Percentiles rank a stretch among this genome's conserved stretches.
Conservation (phyloP, 2,888 invertebrate species). For the Heteromurus nitidus region DNA sequence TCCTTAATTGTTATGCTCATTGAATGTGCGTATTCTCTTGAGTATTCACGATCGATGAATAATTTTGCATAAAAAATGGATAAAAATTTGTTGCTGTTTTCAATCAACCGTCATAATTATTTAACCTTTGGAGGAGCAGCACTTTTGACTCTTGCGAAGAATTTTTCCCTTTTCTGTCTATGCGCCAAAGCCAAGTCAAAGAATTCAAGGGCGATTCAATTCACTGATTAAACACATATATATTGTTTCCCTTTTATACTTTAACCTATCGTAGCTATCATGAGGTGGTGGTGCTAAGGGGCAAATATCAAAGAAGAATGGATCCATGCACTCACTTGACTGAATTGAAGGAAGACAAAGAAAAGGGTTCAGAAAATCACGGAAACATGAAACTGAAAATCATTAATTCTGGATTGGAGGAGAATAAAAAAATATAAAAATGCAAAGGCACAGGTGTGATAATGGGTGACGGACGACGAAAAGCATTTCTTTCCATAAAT, state of each 20-base stretch:
- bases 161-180: background rate
- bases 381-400: background rate
- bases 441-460: background rate
- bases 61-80: constrained; percentile 39
- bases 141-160: background rate
- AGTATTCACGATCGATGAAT: background rate
- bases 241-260: too few species aligned
- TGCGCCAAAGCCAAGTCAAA: background rate
- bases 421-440: too few species aligned
- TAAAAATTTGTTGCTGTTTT: constrained; percentile 31
- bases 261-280: too few species aligned
- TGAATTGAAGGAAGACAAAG: background rate
- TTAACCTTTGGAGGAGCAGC: constrained; percentile 16
- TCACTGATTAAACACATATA: constrained; percentile 5
- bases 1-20: background rate
- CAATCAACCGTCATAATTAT: constrained; percentile 39
- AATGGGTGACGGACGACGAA: background rate
- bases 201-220: constrained; percentile 52
- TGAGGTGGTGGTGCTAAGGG: too few species aligned
- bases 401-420: too few species aligned
- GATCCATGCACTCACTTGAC: background rate
- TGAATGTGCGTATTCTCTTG: background rate
- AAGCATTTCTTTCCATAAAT: background rate
- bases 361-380: background rate
- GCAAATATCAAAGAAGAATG: background rate